phyloP scores from a whole-genome alignment of 2,888 invertebrate species.

The Campopleginae sp. region DNA sequence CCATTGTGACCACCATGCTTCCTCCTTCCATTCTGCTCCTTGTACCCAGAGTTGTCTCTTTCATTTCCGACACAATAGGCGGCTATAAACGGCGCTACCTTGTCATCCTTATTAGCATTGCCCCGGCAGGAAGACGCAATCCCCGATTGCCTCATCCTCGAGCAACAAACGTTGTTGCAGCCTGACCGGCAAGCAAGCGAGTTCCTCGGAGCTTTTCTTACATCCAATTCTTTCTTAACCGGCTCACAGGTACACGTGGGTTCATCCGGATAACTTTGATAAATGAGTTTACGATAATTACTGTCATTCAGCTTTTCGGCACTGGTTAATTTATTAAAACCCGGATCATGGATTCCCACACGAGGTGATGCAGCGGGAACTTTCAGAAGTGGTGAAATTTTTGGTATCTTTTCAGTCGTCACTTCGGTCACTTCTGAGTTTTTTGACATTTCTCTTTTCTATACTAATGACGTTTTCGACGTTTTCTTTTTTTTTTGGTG shows the following conservation, averaged over 20 bases:
- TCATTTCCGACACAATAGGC: slow-evolving; percentile 69
- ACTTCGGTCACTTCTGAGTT: neutral
- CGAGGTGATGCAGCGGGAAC: slow-evolving; percentile 70
- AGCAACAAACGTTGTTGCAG: slow-evolving; percentile 73
- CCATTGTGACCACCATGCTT: slow-evolving; percentile 41
- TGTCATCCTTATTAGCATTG: slow-evolving; percentile 67
- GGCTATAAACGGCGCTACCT: slow-evolving; percentile 63
- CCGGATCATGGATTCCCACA: slow-evolving; percentile 72
- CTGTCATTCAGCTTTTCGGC: slow-evolving; percentile 79
- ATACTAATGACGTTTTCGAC: slow-evolving; percentile 7
- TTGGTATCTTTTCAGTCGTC: neutral
- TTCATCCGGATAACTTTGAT: slow-evolving; percentile 76
- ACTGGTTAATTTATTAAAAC: slow-evolving; percentile 74
- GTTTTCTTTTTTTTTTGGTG: slow-evolving; percentile 38
- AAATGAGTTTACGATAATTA: slow-evolving; percentile 74
- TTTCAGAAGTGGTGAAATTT: slow-evolving; percentile 59
- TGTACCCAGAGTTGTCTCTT: slow-evolving; percentile 22
- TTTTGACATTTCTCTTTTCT: slow-evolving; percentile 30
- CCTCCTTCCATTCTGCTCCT: slow-evolving; percentile 13
- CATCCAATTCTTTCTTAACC: slow-evolving; percentile 39
- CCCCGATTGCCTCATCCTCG: slow-evolving; percentile 65
- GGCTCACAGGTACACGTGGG: slow-evolving; percentile 74
- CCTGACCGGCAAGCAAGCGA: slow-evolving; percentile 73
- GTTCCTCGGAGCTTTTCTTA: neutral
- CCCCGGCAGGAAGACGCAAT: slow-evolving; percentile 28